Conservation (phyloP, 1,140 invertebrate species). For the Eupeodes corollae region DNA sequence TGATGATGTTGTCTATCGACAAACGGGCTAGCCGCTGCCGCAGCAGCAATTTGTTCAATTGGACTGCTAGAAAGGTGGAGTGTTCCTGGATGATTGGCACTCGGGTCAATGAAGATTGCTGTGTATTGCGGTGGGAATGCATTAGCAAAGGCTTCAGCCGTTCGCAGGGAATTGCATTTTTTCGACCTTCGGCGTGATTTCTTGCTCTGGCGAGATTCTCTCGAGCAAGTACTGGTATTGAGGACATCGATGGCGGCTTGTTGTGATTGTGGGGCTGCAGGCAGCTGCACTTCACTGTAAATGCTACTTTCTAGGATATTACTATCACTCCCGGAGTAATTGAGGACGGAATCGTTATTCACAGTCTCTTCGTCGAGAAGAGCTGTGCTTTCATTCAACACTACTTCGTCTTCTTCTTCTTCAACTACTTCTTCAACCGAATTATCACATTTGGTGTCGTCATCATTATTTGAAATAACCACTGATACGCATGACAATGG, state of each 20-base stretch:
- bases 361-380: conserved; percentile 15
- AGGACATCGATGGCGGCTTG: conserved; percentile 9
- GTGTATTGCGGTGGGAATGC: conserved; percentile 25
- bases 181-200: conserved; percentile 18
- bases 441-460: conserved; percentile 3
- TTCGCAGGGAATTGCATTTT: conserved; percentile 16
- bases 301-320: conserved; percentile 25
- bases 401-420: conserved; percentile 1
- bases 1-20: no score
- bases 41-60: conserved; percentile 13
- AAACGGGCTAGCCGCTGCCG: conserved; percentile 15
- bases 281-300: conserved; percentile 23
- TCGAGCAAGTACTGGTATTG: conserved; percentile 20
- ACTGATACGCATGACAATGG: conserved; percentile 6
- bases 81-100: conserved; percentile 10
- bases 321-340: conserved; percentile 23
- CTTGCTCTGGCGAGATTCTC: conserved; percentile 19
- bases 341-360: conserved; percentile 23
- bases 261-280: not conserved
- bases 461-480: conserved; percentile 27
- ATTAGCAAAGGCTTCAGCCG: conserved; percentile 4
- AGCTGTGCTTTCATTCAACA: conserved; percentile 5
- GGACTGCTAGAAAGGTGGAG: conserved; percentile 9
- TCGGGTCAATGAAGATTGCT: conserved; percentile 21
- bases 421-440: conserved; percentile 11